Evolutionary conservation across 2,797 vertebrate species (phyloP).

Genomic region (Euphonia xanthogaster): DNA sequence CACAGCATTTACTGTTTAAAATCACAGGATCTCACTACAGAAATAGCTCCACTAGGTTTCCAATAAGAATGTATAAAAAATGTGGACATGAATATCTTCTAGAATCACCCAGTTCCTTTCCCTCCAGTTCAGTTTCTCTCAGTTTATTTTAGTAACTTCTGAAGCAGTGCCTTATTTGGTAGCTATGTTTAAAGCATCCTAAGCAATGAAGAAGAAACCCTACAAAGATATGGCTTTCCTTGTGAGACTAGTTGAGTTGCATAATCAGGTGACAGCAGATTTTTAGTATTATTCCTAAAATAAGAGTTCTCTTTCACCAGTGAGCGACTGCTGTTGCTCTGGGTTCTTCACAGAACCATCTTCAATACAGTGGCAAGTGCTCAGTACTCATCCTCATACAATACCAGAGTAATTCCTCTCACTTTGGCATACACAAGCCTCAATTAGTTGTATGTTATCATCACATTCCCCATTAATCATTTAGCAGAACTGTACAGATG

Average conservation of each 20-base stretch:
- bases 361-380: background rate
- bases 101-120: background rate
- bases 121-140: background rate
- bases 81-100: background rate
- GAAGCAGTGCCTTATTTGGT: background rate
- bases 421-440: background rate
- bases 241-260: background rate
- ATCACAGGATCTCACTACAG: background rate
- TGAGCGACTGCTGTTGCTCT: background rate
- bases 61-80: background rate
- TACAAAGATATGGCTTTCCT: background rate
- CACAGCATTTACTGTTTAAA: background rate
- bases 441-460: conserved; percentile 35
- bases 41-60: background rate
- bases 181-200: background rate
- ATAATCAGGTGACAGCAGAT: background rate
- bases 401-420: background rate
- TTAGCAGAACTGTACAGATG: background rate
- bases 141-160: background rate
- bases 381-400: background rate
- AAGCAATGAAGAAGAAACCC: background rate
- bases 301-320: background rate
- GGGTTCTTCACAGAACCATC: background rate
- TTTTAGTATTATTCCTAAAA: background rate
- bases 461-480: conserved; percentile 33